Evolutionary conservation across 2,113 vertebrate genomes (phyloP).

Genomic region (Gymnocephalus cernua): DNA sequence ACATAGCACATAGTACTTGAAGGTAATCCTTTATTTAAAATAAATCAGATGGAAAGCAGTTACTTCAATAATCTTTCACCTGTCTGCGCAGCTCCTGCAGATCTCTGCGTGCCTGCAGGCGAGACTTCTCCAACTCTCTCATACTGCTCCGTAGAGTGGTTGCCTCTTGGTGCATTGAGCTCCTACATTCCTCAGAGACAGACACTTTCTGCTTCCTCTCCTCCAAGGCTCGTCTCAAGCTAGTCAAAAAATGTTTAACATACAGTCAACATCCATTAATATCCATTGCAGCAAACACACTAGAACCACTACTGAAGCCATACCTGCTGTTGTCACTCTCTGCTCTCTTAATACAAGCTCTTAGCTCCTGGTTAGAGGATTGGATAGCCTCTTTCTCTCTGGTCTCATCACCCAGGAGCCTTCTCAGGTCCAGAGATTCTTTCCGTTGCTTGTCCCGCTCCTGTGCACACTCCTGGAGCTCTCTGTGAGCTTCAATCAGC

Average conservation of each 20-base stretch:
- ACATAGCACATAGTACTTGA: slow-evolving; percentile 7
- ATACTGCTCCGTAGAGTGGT: slow-evolving; percentile 77
- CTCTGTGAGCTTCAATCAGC: slow-evolving; percentile 81
- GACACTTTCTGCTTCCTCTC: slow-evolving; percentile 84
- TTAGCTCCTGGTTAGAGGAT: slow-evolving; percentile 84
- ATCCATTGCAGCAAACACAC: background rate
- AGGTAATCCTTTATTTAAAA: slow-evolving; percentile 33
- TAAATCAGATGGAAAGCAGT: slow-evolving; percentile 29
- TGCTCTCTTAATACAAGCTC: slow-evolving; percentile 75
- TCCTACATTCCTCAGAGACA: slow-evolving; percentile 81
- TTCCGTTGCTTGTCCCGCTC: slow-evolving; percentile 76
- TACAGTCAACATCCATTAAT: background rate
- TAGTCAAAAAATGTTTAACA: slow-evolving; percentile 45
- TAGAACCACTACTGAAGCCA: background rate
- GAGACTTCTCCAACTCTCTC: slow-evolving; percentile 80
- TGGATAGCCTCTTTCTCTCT: slow-evolving; percentile 84
- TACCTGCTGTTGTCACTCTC: slow-evolving; percentile 90
- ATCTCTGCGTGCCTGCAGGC: slow-evolving; percentile 76
- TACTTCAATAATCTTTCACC: slow-evolving; percentile 71
- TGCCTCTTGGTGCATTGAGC: slow-evolving; percentile 77
- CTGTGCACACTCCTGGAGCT: slow-evolving; percentile 78
- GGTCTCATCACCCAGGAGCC: slow-evolving; percentile 76
- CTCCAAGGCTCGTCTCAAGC: slow-evolving; percentile 83
- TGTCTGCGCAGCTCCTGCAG: slow-evolving; percentile 86
- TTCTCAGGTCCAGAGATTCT: slow-evolving; percentile 80